These are phyloP conservation scores for Terebella lapidaria DNA, from an alignment of 2,888 invertebrate genomes.

Conservation along the genomic window DNA sequence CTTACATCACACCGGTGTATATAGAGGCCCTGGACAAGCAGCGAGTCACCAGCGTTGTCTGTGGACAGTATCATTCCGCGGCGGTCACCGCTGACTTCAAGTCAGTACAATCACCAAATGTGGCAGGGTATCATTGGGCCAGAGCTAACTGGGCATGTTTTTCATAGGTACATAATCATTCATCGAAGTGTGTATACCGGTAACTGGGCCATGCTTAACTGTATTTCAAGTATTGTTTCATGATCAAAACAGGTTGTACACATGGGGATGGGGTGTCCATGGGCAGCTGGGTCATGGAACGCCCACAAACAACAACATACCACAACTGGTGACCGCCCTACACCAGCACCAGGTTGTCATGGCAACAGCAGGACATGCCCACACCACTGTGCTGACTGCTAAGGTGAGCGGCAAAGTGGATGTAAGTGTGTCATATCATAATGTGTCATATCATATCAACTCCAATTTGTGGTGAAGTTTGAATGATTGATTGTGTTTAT, in stretches of 20 bases:
- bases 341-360: constrained; percentile 59
- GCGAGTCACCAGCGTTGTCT: background rate
- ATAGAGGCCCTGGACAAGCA: background rate
- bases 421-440: background rate
- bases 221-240: too few relatives aligned
- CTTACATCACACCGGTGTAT: background rate
- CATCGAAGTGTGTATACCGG: too few relatives aligned
- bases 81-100: background rate
- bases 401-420: constrained; percentile 47
- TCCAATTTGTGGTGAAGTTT: too few relatives aligned
- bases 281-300: constrained; percentile 84
- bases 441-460: too few relatives aligned
- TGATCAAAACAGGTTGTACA: constrained; percentile 73
- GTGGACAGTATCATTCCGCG: background rate
- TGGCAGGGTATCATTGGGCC: too few relatives aligned
- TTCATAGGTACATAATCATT: too few relatives aligned
- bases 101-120: too few relatives aligned
- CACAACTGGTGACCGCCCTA: constrained; percentile 55
- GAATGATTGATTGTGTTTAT: too few relatives aligned
- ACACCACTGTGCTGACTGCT: constrained; percentile 65
- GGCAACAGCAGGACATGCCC: constrained; percentile 70
- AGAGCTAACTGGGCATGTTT: too few relatives aligned
- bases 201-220: too few relatives aligned
- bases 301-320: constrained; percentile 66
- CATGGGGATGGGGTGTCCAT: constrained; percentile 95